Conservation (phyloP, 2,888 invertebrate genomes). For the Nemotelus nigrinus region DNA sequence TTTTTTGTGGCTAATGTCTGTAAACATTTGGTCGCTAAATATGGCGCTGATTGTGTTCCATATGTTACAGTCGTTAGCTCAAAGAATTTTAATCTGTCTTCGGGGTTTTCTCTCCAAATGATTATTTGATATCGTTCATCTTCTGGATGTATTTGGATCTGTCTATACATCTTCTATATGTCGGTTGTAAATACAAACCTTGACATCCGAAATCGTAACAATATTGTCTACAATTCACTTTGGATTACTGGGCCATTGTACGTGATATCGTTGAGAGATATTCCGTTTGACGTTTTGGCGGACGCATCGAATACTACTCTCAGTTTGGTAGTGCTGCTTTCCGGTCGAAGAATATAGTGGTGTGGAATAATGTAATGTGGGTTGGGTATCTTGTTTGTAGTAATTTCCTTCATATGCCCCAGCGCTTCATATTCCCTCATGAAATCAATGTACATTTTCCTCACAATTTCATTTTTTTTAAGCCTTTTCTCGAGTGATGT, state of each 20-base stretch:
- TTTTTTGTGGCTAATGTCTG: constrained; percentile 12
- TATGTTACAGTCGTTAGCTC: constrained; percentile 38
- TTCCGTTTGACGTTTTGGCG: not conserved
- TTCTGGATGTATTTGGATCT: not conserved
- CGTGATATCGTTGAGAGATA: constrained; percentile 8
- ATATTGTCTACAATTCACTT: not conserved
- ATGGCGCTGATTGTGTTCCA: constrained; percentile 43
- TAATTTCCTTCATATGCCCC: not conserved
- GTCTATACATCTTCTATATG: constrained; percentile 39
- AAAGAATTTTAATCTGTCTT: constrained; percentile 39
- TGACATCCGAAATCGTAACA: not conserved
- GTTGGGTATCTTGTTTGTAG: no score
- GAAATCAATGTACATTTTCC: no score
- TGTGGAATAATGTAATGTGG: not conserved
- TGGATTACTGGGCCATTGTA: no score
- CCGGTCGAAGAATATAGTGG: no score
- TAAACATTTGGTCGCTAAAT: constrained; percentile 43
- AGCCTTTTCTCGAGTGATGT: no score
- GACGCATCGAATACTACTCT: no score
- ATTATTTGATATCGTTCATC: constrained; percentile 46
- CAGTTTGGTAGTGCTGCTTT: no score
- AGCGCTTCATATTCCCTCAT: not conserved
- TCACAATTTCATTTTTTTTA: no score
- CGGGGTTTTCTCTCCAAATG: constrained; percentile 38
- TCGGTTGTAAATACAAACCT: constrained; percentile 45